phyloP scores from a whole-genome alignment of 2,888 invertebrate genomes.

The Lepetodrilus schrolli region DNA sequence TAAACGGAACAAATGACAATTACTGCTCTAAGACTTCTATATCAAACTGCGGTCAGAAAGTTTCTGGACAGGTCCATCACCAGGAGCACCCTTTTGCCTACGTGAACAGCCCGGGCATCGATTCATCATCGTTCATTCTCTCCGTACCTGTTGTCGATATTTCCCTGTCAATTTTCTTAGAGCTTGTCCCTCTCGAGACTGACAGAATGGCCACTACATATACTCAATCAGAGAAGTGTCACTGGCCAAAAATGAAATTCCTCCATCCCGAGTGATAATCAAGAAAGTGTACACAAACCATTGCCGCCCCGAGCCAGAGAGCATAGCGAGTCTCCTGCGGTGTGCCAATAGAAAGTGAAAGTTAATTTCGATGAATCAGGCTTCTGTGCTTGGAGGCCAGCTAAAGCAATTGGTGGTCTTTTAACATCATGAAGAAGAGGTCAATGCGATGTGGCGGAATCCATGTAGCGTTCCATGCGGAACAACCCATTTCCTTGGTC shows the following conservation, averaged over 20 bases:
- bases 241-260: slow-evolving; percentile 13
- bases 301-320: background rate
- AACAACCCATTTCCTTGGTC: too few species aligned
- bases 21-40: too few species aligned
- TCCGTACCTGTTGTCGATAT: slow-evolving; percentile 19
- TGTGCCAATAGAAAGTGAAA: background rate
- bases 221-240: slow-evolving; percentile 10
- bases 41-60: background rate
- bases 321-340: background rate
- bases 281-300: slow-evolving; percentile 19
- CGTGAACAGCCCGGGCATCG: too few species aligned
- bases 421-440: slow-evolving; percentile 8
- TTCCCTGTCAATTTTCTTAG: slow-evolving; percentile 22
- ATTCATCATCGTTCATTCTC: too few species aligned
- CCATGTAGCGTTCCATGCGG: too few species aligned
- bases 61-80: background rate
- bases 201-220: background rate
- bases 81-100: too few species aligned
- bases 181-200: background rate
- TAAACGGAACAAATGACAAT: too few species aligned
- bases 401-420: slow-evolving; percentile 23
- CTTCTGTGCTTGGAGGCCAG: slow-evolving; percentile 7
- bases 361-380: slow-evolving; percentile 12
- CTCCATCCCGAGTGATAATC: slow-evolving; percentile 7
- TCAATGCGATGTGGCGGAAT: slow-evolving; percentile 10